Percentiles rank a stretch among this genome's conserved stretches.
Evolutionary conservation across 2,888 invertebrate genomes (phyloP).

Genomic region (Nasonia oneida): DNA sequence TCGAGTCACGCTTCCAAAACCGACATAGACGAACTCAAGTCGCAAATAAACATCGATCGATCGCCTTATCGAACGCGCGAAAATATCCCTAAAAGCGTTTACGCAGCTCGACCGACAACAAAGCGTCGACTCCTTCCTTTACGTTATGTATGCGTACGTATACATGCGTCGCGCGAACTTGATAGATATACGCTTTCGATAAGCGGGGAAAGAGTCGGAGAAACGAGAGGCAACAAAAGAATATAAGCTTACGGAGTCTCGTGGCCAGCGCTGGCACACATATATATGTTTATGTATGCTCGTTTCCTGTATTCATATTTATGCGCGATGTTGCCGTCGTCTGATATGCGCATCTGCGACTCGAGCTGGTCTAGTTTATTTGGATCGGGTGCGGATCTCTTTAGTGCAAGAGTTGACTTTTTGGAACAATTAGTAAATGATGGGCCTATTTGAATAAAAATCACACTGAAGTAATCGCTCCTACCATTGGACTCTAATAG

Average conservation of each 20-base stretch:
- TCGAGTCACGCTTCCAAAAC: background rate
- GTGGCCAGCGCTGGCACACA: background rate
- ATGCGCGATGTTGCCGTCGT: constrained; percentile 7
- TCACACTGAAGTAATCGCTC: no score
- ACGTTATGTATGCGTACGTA: no score
- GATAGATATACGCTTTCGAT: background rate
- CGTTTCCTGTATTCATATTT: constrained; percentile 9
- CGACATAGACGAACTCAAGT: background rate
- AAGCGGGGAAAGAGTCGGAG: background rate
- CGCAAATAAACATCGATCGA: no score
- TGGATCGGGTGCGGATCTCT: no score
- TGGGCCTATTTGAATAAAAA: no score
- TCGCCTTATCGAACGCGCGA: no score
- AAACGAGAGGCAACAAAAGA: background rate
- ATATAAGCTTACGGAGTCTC: background rate
- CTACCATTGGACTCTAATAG: no score
- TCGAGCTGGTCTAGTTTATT: background rate
- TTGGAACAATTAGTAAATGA: no score
- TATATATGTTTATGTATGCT: no score
- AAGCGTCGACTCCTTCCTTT: background rate
- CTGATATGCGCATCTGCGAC: background rate
- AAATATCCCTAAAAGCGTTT: background rate
- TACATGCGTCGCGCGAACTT: background rate
- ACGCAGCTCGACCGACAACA: background rate
- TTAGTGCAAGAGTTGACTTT: no score